Evolutionary conservation across 2,888 invertebrate genomes (phyloP).

Genomic region (Lottia scabra): DNA sequence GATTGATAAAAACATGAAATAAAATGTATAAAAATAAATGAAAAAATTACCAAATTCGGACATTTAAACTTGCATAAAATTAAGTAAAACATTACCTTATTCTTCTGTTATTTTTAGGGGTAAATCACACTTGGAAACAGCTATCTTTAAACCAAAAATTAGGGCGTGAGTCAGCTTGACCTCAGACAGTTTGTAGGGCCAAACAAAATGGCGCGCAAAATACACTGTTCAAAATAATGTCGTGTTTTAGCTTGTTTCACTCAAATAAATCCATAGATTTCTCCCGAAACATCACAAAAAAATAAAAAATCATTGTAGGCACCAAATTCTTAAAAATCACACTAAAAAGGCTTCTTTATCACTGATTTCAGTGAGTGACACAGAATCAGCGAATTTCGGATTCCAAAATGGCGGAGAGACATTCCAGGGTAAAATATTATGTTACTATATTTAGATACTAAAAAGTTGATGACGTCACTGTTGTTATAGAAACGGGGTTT

Average conservation of each 20-base stretch:
- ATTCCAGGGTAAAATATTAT: not conserved
- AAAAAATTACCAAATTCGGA: too few species aligned
- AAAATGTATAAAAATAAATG: too few species aligned
- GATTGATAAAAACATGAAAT: too few species aligned
- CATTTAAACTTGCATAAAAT: too few species aligned
- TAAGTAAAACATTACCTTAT: not conserved
- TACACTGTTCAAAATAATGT: slow-evolving; percentile 26
- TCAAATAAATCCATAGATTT: not conserved
- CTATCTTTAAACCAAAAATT: not conserved
- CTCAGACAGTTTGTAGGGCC: slow-evolving; percentile 22
- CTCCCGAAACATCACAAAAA: not conserved
- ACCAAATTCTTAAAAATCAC: not conserved
- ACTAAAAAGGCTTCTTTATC: not conserved
- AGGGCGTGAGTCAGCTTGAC: slow-evolving; percentile 30
- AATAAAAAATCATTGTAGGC: not conserved
- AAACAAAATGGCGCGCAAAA: slow-evolving; percentile 33
- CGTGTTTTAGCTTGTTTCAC: not conserved
- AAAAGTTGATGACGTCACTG: not conserved
- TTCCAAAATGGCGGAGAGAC: slow-evolving; percentile 32
- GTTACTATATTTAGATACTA: not conserved
- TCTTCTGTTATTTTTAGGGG: not conserved
- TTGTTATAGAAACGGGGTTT: too few species aligned
- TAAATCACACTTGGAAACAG: not conserved
- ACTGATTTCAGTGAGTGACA: not conserved
- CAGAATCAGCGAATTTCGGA: slow-evolving; percentile 28